Evolutionary conservation across 2,888 invertebrate species (phyloP).

Genomic region (Stenotaenia linearis): DNA sequence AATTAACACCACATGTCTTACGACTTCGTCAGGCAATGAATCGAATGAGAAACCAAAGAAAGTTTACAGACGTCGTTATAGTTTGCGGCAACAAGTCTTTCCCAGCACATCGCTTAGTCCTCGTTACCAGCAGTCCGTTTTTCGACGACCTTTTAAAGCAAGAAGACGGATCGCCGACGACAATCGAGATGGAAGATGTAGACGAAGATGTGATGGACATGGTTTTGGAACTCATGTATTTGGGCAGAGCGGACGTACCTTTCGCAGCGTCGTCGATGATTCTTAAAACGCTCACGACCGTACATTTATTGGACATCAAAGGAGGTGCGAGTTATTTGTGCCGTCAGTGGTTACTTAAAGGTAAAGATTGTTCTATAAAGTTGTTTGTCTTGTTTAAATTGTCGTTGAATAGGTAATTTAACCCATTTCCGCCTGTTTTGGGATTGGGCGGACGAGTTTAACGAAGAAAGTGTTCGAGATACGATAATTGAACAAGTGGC

Average conservation of each 20-base stretch:
- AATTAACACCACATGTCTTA: not conserved
- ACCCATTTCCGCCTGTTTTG: not conserved
- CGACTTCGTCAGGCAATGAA: not conserved
- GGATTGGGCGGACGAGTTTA: not conserved
- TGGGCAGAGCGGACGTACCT: not conserved
- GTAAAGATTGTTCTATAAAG: no score
- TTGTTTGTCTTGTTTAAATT: no score
- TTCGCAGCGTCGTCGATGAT: not conserved
- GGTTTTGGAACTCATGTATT: not conserved
- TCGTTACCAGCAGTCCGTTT: not conserved
- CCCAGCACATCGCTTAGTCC: not conserved
- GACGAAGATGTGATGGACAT: not conserved
- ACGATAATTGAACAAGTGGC: not conserved
- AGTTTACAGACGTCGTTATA: not conserved
- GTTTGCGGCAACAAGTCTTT: not conserved
- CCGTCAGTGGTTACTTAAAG: not conserved
- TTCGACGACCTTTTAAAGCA: not conserved
- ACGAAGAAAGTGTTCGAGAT: not conserved
- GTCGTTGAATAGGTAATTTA: not conserved
- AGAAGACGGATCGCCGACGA: not conserved
- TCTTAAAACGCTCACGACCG: not conserved
- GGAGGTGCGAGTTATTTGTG: not conserved
- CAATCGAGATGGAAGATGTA: not conserved
- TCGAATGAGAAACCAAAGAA: not conserved
- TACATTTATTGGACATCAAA: not conserved